Base-by-base conservation (phyloP, 2,797 vertebrate species). In the Callimico goeldii region DNA sequence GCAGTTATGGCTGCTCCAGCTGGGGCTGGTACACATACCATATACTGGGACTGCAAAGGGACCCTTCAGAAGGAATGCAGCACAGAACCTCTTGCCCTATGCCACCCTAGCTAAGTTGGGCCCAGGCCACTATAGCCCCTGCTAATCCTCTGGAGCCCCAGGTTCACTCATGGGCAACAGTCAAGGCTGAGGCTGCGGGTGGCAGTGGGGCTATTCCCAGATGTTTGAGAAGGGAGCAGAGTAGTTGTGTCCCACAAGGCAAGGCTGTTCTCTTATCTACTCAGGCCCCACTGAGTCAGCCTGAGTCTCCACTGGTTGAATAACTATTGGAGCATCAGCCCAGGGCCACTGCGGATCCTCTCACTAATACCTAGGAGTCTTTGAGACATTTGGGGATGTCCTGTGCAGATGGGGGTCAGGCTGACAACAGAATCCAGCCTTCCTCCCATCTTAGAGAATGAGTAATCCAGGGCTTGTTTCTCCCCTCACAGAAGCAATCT, bases 161-260 rank as follows among this genome's bases (percentile, higher is more conserved):
- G 72, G 61, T 2, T 75, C 75, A 86, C 43, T 61, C 2, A 8
- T 2, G 36, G 76, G 79, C 55, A 91, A 80, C 80, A 83, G 91
- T 81, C 90, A 70, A 55, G 61, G 80, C 88, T 84, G 91, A 85
- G 88, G 90, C 79, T 94, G 26, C 77, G 41, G 64, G 57, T 82
- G 90, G 94, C 94, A 83, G 88, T 70, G 82, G 88, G 58, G 43
- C 28, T 94, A 81, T 55, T 89, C 84, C 43, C 70, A 94, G 88
- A 75, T 85, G 55, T 96, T 70, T 79, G 81, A 88, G 33, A 91
- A 58, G 70, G 48, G 73, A 90, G 55, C 46, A 87, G 48, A 86
- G 61, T 10, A 77, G 64, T 20, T 64, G 4, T 85, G 5, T 88
- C 39, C 83, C 89, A 72, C 64, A 88, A 75, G 75, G 72, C 61